Percentiles rank a stretch among this genome's conserved stretches.
phyloP scores from a whole-genome alignment of 2,888 invertebrate species.

The Xanthia icteritia region DNA sequence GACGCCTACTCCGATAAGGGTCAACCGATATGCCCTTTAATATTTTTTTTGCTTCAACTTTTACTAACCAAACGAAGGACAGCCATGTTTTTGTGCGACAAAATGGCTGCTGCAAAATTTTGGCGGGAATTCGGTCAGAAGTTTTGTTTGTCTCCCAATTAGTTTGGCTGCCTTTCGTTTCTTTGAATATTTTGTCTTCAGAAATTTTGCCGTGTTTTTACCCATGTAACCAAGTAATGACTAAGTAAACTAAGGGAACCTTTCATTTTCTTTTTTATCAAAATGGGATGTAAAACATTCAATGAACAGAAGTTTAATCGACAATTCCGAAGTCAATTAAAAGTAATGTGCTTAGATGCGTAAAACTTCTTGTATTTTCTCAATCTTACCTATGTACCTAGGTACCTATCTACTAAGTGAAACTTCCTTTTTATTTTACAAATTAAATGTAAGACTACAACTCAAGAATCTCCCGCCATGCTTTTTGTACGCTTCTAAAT shows the following conservation, averaged over 20 bases:
- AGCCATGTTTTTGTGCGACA: constrained; percentile 55
- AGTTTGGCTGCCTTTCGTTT: constrained; percentile 28
- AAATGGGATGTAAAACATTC: constrained; percentile 1
- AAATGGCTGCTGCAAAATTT: constrained; percentile 54
- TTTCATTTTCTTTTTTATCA: not conserved
- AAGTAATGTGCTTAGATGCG: not conserved
- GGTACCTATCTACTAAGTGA: not conserved
- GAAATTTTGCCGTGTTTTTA: constrained; percentile 2
- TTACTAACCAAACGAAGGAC: constrained; percentile 54
- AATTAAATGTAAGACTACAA: constrained; percentile 66
- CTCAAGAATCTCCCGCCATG: constrained; percentile 72
- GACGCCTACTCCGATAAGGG: constrained; percentile 74
- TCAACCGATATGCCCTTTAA: constrained; percentile 74
- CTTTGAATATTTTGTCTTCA: constrained; percentile 7
- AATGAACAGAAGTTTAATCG: not conserved
- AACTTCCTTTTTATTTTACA: constrained; percentile 19
- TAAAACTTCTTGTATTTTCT: not conserved
- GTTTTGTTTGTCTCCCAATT: constrained; percentile 47
- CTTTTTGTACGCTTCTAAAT: constrained; percentile 73
- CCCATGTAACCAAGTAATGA: not conserved
- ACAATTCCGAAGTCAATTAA: not conserved
- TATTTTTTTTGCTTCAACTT: constrained; percentile 61
- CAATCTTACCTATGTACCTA: not conserved
- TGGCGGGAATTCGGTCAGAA: constrained; percentile 36
- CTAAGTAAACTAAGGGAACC: constrained; percentile 1